These are phyloP conservation scores for Caenorhabditis afra DNA, from an alignment of 2,888 invertebrate genomes.

Conservation along the genomic window DNA sequence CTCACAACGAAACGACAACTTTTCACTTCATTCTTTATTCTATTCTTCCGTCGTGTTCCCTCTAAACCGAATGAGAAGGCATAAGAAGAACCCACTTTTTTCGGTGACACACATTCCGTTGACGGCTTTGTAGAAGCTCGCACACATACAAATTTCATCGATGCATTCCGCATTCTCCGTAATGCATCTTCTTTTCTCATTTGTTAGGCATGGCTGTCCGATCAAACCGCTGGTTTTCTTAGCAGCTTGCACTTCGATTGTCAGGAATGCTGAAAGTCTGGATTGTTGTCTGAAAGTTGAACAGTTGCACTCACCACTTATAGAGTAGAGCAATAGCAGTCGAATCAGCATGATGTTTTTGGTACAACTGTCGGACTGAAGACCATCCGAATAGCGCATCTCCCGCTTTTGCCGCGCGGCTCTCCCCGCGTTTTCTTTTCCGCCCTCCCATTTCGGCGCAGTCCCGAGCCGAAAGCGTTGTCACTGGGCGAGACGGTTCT, in stretches of 20 bases:
- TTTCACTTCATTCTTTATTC: constrained; percentile 5
- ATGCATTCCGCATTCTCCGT: constrained; percentile 71
- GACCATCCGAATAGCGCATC: constrained; percentile 50
- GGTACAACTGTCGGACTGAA: constrained; percentile 48
- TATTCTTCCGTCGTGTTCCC: constrained; percentile 11
- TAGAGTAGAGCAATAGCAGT: constrained; percentile 49
- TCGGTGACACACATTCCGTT: constrained; percentile 67
- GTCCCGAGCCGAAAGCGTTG: constrained; percentile 28
- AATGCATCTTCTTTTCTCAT: constrained; percentile 62
- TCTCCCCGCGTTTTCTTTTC: constrained; percentile 44
- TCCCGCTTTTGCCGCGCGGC: constrained; percentile 43
- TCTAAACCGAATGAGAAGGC: neutral
- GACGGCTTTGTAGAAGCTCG: constrained; percentile 66
- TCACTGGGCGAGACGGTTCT: constrained; percentile 57
- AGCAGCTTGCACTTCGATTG: constrained; percentile 25
- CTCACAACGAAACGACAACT: constrained; percentile 5
- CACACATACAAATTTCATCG: constrained; percentile 73
- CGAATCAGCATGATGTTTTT: constrained; percentile 56
- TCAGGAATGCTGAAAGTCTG: constrained; percentile 21
- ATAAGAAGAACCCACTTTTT: constrained; percentile 55
- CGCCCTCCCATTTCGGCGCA: constrained; percentile 47
- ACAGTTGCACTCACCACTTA: constrained; percentile 27
- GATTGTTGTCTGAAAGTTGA: neutral
- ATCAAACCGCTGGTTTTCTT: constrained; percentile 49
- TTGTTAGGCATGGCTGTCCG: constrained; percentile 65